A percentile compares a stretch with the other conserved stretches of the same genome.
phyloP scores from a whole-genome alignment of 2,113 vertebrate species.

The Chionis minor region DNA sequence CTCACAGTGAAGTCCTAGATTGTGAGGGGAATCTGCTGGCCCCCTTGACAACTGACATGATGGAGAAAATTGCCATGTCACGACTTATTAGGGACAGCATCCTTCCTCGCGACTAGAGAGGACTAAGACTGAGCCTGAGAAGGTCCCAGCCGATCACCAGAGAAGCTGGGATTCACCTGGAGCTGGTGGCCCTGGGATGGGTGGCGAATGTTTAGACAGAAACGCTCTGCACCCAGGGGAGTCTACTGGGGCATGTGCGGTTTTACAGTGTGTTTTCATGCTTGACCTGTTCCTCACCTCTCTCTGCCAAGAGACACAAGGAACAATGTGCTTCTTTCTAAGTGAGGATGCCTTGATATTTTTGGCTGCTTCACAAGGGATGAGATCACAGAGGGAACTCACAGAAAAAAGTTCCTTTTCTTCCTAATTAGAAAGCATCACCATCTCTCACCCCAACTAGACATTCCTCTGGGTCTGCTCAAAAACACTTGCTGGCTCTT shows the following conservation, averaged over 20 bases:
- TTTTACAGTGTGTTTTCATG: neutral
- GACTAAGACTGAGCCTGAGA: neutral
- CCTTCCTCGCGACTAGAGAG: neutral
- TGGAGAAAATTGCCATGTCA: conserved; percentile 58
- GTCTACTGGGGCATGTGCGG: neutral
- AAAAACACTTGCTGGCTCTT: neutral
- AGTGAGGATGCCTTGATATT: neutral
- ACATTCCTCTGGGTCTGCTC: neutral
- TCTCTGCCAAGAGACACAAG: neutral
- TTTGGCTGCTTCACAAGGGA: neutral
- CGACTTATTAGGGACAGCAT: neutral
- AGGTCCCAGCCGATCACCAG: neutral
- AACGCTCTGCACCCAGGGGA: neutral
- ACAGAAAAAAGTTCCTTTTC: neutral
- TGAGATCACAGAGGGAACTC: neutral
- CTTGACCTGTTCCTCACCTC: conserved; percentile 46
- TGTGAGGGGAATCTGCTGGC: neutral
- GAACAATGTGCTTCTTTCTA: neutral
- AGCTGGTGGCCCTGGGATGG: neutral
- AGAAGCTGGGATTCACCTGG: conserved; percentile 3
- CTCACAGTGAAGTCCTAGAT: neutral
- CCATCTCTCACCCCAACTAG: neutral
- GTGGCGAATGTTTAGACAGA: neutral
- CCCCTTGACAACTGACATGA: conserved; percentile 64
- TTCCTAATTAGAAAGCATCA: neutral